phyloP scores from a whole-genome alignment of 2,113 vertebrate species.

The Petroica traversi region DNA sequence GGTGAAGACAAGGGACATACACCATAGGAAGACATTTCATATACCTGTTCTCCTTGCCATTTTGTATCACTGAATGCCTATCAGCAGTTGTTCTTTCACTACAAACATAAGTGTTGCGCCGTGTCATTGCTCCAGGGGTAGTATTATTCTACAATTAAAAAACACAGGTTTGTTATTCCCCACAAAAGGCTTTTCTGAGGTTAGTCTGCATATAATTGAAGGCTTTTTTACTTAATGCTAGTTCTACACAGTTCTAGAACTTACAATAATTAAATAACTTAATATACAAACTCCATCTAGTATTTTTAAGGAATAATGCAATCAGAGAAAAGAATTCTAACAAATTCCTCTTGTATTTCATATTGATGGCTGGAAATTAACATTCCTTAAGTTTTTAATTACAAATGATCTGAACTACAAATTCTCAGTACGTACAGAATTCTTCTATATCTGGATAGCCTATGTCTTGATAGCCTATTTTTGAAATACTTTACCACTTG shows the following conservation, averaged over 20 bases:
- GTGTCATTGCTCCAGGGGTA: constrained; percentile 89
- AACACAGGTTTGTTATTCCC: not conserved
- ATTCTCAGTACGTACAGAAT: not conserved
- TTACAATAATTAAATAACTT: not conserved
- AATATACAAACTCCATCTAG: not conserved
- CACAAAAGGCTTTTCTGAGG: not conserved
- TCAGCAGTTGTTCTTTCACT: constrained; percentile 90
- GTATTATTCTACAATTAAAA: constrained; percentile 83
- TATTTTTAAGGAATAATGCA: not conserved
- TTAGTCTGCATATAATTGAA: not conserved
- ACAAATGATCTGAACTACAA: not conserved
- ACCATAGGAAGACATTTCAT: constrained; percentile 35
- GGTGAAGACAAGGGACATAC: constrained; percentile 20
- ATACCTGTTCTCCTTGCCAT: constrained; percentile 97
- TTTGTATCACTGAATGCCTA: constrained; percentile 93
- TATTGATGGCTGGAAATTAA: not conserved
- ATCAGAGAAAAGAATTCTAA: not conserved
- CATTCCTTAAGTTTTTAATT: not conserved
- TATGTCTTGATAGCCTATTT: not conserved
- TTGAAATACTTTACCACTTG: constrained; percentile 42
- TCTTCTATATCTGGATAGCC: not conserved
- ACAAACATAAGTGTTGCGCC: constrained; percentile 97
- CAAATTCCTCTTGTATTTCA: not conserved
- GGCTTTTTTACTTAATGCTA: not conserved
- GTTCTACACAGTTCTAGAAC: not conserved